Conservation (phyloP, 2,888 invertebrate species). For the Amphipyra berbera region DNA sequence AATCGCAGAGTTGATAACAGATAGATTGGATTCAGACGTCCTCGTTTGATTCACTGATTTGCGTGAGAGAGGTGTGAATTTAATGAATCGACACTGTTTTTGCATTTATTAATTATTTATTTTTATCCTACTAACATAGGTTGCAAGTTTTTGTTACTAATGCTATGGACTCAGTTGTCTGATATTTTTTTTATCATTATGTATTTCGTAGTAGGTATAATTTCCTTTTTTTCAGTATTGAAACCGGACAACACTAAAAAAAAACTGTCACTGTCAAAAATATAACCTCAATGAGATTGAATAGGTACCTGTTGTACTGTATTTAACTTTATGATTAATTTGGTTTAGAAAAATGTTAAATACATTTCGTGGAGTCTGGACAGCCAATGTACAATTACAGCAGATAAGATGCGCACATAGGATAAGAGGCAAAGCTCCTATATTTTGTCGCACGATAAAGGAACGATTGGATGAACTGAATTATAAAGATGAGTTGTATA, state of each 20-base stretch:
- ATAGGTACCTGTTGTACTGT: not conserved
- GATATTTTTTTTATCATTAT: no score
- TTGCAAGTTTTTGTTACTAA: no score
- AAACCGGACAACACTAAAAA: not conserved
- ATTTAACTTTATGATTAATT: not conserved
- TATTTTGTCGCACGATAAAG: conserved; percentile 91
- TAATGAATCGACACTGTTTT: no score
- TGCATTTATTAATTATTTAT: no score
- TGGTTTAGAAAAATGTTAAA: conserved; percentile 69
- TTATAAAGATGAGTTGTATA: conserved; percentile 82
- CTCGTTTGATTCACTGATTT: no score
- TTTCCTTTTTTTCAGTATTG: no score
- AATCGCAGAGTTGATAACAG: no score
- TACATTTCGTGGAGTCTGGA: conserved; percentile 67
- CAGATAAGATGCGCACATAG: conserved; percentile 88
- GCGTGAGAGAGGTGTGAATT: no score
- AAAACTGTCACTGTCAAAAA: not conserved
- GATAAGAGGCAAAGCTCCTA: conserved; percentile 93
- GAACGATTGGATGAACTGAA: conserved; percentile 92
- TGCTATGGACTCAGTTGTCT: no score
- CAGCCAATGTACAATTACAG: conserved; percentile 74
- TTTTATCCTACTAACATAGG: no score
- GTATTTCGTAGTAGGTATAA: no score
- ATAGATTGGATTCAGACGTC: no score
- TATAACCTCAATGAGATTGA: conserved; percentile 4